These are phyloP conservation scores for Tiliacea aurago DNA, from an alignment of 2,888 invertebrate species.

Conservation along the genomic window DNA sequence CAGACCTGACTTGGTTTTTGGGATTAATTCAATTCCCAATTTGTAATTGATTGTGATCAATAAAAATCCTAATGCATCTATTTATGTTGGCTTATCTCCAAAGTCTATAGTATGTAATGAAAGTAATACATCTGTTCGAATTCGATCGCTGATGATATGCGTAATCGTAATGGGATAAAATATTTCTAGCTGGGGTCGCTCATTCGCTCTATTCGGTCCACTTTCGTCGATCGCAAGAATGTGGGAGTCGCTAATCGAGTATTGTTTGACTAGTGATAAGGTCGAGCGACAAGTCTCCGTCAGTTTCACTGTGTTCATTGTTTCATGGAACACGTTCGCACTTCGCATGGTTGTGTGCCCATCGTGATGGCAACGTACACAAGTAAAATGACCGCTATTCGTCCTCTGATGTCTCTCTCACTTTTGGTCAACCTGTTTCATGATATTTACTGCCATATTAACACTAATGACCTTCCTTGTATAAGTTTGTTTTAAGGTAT, in stretches of 20 bases:
- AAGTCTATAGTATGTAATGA: conserved; percentile 44
- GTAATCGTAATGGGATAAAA: conserved; percentile 48
- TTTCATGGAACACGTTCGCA: conserved; percentile 51
- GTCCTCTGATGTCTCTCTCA: conserved; percentile 66
- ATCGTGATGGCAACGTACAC: conserved; percentile 51
- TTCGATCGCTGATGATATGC: conserved; percentile 38
- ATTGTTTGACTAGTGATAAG: conserved; percentile 61
- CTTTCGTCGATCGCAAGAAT: conserved; percentile 38
- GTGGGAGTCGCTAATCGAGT: conserved; percentile 44
- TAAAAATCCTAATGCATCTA: conserved; percentile 50
- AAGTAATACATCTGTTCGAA: conserved; percentile 36
- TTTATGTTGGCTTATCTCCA: conserved; percentile 60
- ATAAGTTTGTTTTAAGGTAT: conserved; percentile 18
- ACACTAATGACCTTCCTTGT: conserved; percentile 39
- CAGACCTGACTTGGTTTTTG: conserved; percentile 8
- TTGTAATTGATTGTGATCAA: conserved; percentile 28
- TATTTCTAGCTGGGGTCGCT: conserved; percentile 29
- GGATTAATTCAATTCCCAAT: conserved; percentile 28
- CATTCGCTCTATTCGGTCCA: conserved; percentile 14
- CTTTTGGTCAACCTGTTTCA: conserved; percentile 64
- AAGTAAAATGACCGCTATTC: conserved; percentile 69
- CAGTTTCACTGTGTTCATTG: conserved; percentile 54
- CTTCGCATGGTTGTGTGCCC: conserved; percentile 27
- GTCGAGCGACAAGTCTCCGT: conserved; percentile 44
- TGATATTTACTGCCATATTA: conserved; percentile 56